Evolutionary conservation across 2,797 vertebrate genomes (phyloP).

Genomic region (Okamejei kenojei): DNA sequence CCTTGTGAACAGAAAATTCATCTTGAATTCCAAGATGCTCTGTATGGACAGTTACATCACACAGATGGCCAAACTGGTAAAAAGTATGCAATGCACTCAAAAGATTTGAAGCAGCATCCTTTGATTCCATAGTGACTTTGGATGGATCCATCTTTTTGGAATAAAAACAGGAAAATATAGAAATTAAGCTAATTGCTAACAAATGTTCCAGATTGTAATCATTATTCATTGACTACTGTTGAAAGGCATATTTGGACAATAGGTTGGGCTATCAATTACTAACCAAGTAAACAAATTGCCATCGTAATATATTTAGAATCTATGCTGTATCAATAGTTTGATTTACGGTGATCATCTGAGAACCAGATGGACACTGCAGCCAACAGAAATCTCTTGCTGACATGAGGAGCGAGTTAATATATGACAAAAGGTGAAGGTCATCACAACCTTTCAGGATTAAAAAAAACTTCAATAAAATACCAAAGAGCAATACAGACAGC

Average conservation of each 20-base stretch:
- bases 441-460: background rate
- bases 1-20: slow-evolving; percentile 54
- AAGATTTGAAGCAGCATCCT: slow-evolving; percentile 52
- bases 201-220: too few relatives aligned
- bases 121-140: slow-evolving; percentile 55
- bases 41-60: slow-evolving; percentile 52
- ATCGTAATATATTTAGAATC: background rate
- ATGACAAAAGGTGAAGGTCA: background rate
- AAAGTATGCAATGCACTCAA: slow-evolving; percentile 53
- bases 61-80: slow-evolving; percentile 50
- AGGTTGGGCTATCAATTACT: background rate
- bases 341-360: background rate
- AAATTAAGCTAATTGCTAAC: background rate
- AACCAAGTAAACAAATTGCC: background rate
- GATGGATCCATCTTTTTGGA: slow-evolving; percentile 52
- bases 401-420: background rate
- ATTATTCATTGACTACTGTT: too few relatives aligned
- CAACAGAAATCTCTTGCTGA: background rate
- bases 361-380: background rate
- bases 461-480: background rate
- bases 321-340: background rate
- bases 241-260: background rate
- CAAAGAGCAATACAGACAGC: background rate
- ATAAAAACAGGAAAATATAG: slow-evolving; percentile 36
- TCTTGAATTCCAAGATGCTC: slow-evolving; percentile 48